phyloP scores from a whole-genome alignment of 2,797 vertebrate species.

The Oreortyx pictus region DNA sequence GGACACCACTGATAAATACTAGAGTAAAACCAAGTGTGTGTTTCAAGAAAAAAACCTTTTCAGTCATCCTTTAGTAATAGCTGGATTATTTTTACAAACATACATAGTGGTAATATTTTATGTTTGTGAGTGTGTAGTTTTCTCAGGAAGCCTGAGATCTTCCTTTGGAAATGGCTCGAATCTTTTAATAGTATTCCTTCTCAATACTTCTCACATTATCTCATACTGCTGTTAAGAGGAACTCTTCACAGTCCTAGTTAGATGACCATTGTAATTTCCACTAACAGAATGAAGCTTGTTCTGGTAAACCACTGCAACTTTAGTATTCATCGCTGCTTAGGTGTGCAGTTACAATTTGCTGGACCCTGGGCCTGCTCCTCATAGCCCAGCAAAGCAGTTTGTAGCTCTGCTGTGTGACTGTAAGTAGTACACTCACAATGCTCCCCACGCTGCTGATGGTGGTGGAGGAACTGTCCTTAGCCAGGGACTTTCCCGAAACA shows the following conservation, averaged over 20 bases:
- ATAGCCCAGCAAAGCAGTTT: not conserved
- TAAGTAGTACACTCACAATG: not conserved
- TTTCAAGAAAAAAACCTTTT: not conserved
- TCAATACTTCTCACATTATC: not conserved
- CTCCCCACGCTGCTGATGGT: not conserved
- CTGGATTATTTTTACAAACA: conserved; percentile 31
- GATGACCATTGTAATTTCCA: not conserved
- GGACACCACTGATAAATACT: not conserved
- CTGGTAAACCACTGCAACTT: not conserved
- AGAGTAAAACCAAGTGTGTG: not conserved
- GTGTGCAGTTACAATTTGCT: not conserved
- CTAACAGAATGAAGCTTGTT: not conserved
- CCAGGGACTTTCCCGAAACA: not conserved
- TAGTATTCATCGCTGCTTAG: not conserved
- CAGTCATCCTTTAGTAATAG: conserved; percentile 25
- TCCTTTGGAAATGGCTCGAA: not conserved
- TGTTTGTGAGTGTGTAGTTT: not conserved
- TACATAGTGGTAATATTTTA: not conserved
- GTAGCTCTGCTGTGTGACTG: not conserved
- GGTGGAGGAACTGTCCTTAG: not conserved
- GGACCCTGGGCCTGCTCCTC: not conserved
- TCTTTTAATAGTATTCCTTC: not conserved
- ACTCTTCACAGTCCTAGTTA: not conserved
- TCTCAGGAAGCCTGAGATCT: not conserved
- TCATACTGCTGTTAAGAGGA: not conserved